A percentile compares a stretch with the other conserved stretches of the same genome.
phyloP scores from a whole-genome alignment of 1,140 invertebrate species.

The Laupala kohalensis region DNA sequence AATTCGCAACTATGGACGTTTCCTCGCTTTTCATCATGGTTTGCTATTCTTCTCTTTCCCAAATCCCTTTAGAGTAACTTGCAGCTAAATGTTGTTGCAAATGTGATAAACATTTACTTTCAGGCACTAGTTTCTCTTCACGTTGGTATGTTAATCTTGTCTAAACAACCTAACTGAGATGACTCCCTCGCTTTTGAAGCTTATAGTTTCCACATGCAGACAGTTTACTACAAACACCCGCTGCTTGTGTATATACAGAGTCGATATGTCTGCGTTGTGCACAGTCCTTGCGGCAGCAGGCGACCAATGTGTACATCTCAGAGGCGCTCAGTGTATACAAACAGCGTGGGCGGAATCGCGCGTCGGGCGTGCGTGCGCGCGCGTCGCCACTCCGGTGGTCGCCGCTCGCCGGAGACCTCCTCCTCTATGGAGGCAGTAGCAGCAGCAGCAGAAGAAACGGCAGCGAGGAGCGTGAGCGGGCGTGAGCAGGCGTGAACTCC shows the following conservation, averaged over 20 bases:
- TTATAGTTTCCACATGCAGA: constrained; percentile 8
- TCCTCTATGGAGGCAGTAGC: too few relatives aligned
- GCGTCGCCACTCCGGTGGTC: too few relatives aligned
- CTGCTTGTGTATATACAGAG: constrained; percentile 8
- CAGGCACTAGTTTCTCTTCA: neutral
- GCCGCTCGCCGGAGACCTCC: too few relatives aligned
- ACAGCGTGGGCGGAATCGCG: neutral
- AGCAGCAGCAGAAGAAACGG: too few relatives aligned
- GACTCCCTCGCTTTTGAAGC: neutral
- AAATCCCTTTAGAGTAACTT: neutral
- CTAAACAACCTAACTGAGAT: constrained; percentile 3
- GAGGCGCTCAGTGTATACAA: neutral
- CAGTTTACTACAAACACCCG: constrained; percentile 12
- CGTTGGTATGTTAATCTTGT: constrained; percentile 8
- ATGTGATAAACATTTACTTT: constrained; percentile 13
- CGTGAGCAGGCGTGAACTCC: too few relatives aligned
- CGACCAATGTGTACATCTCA: constrained; percentile 2
- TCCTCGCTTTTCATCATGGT: constrained; percentile 15
- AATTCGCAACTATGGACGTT: constrained; percentile 3
- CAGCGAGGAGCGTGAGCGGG: too few relatives aligned
- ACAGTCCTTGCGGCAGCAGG: neutral
- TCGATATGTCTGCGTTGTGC: constrained; percentile 3
- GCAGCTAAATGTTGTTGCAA: constrained; percentile 8
- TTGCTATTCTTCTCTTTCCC: neutral
- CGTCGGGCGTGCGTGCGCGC: too few relatives aligned